These are phyloP conservation scores for Heliopora coerulea DNA, from an alignment of 92 coral and sea anemone genomes.

Conservation along the genomic window DNA sequence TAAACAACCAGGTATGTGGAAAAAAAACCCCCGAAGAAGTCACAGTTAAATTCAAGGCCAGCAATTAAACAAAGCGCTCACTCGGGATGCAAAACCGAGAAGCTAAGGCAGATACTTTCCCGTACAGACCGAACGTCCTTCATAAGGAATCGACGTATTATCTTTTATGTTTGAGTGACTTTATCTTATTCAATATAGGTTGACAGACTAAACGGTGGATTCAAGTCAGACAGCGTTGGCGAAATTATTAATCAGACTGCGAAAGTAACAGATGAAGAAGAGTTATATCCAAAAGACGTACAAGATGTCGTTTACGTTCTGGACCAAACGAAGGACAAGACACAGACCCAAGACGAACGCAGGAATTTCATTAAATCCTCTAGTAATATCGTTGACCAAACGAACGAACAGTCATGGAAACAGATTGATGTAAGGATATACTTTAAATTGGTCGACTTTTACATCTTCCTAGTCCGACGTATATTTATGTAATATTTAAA, in stretches of 20 bases:
- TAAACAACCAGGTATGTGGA: too few species aligned
- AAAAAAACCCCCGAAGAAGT: too few species aligned
- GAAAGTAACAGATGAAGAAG: constrained; percentile 11
- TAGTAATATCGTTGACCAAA: constrained; percentile 15
- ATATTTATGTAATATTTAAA: too few species aligned
- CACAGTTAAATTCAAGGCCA: too few species aligned
- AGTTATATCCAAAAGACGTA: neutral
- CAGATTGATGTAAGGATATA: neutral
- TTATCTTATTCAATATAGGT: neutral
- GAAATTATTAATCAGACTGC: neutral
- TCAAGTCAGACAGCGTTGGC: constrained; percentile 7
- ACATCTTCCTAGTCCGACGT: too few species aligned
- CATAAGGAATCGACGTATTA: too few species aligned
- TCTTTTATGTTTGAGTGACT: too few species aligned
- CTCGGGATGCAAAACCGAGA: too few species aligned
- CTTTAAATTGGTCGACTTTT: neutral
- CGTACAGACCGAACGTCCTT: too few species aligned
- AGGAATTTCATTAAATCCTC: constrained; percentile 19
- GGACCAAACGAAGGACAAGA: neutral
- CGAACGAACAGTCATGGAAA: constrained; percentile 2
- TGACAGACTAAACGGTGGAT: constrained; percentile 3
- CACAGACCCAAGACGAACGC: constrained; percentile 9
- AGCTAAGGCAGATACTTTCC: too few species aligned
- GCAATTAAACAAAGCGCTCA: too few species aligned
- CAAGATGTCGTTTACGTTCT: constrained; percentile 22